Evolutionary conservation across 2,113 vertebrate genomes (phyloP).

Genomic region (Ursus arctos): DNA sequence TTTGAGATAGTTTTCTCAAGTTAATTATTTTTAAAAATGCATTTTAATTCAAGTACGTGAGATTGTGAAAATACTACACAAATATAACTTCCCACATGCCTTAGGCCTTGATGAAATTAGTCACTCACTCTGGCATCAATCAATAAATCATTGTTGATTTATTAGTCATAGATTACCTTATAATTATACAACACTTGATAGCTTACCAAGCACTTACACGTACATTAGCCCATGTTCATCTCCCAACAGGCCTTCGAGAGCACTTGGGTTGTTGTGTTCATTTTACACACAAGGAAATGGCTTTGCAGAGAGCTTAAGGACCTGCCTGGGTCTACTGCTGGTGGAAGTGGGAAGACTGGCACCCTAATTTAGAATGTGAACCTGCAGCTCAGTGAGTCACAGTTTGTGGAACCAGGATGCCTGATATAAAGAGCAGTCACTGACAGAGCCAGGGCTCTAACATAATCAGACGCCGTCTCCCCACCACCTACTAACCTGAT

Average conservation of each 20-base stretch:
- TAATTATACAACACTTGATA: conserved; percentile 59
- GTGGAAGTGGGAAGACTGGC: neutral
- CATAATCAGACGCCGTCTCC: neutral
- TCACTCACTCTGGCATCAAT: conserved; percentile 37
- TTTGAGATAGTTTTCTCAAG: conserved; percentile 38
- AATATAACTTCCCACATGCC: conserved; percentile 46
- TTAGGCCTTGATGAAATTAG: conserved; percentile 50
- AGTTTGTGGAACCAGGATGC: neutral
- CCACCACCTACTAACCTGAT: neutral
- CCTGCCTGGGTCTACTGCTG: neutral
- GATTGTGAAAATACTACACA: conserved; percentile 37
- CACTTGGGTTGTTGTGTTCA: neutral
- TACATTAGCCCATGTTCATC: conserved; percentile 51
- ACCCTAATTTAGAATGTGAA: neutral
- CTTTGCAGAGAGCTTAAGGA: neutral
- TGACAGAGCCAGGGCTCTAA: neutral
- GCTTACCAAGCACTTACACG: conserved; percentile 46
- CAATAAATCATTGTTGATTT: conserved; percentile 68
- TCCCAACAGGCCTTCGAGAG: conserved; percentile 28
- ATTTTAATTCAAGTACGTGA: conserved; percentile 22
- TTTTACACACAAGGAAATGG: conserved; percentile 38
- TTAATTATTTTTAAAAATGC: conserved; percentile 36
- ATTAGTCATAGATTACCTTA: conserved; percentile 57
- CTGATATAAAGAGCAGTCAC: neutral
- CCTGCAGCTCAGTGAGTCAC: neutral